These are phyloP conservation scores for Drosophila ironensis DNA, from an alignment of 1,140 invertebrate species.

Conservation along the genomic window DNA sequence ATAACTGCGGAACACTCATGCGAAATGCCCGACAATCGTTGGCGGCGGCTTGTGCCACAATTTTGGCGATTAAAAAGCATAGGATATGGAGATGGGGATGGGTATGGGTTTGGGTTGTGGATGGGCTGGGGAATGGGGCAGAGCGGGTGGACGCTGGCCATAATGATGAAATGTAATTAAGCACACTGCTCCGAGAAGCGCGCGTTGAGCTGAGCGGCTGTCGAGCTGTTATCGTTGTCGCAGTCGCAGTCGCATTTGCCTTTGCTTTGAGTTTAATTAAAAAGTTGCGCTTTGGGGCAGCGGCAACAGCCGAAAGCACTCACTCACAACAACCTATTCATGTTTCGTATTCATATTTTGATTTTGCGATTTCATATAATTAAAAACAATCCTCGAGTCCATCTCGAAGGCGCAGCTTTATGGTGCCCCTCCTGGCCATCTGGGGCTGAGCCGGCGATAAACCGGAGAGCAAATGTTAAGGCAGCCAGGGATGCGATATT, in stretches of 20 bases:
- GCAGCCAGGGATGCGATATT: constrained; percentile 44
- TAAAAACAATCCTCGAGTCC: constrained; percentile 29
- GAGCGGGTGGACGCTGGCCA: constrained; percentile 32
- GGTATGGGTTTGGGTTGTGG: no score
- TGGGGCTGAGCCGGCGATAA: constrained; percentile 31
- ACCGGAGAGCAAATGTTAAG: constrained; percentile 55
- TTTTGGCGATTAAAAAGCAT: constrained; percentile 61
- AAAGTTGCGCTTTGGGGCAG: constrained; percentile 66
- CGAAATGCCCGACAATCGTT: constrained; percentile 22
- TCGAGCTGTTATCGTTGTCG: constrained; percentile 45
- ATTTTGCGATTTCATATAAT: constrained; percentile 47
- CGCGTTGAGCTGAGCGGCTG: constrained; percentile 36
- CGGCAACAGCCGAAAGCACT: constrained; percentile 51
- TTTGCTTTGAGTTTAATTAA: constrained; percentile 74
- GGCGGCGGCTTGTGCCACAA: constrained; percentile 55
- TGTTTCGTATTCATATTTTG: constrained; percentile 27
- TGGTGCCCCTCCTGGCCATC: constrained; percentile 2
- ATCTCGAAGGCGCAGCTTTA: background rate
- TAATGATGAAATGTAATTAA: constrained; percentile 76
- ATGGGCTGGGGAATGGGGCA: background rate
- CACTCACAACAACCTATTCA: constrained; percentile 22
- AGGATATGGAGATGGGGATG: background rate
- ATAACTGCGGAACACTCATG: constrained; percentile 9
- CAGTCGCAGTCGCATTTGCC: constrained; percentile 25
- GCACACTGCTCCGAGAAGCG: constrained; percentile 45